Conservation (phyloP, 2,888 invertebrate species). For the Zaprionus lineosus region DNA sequence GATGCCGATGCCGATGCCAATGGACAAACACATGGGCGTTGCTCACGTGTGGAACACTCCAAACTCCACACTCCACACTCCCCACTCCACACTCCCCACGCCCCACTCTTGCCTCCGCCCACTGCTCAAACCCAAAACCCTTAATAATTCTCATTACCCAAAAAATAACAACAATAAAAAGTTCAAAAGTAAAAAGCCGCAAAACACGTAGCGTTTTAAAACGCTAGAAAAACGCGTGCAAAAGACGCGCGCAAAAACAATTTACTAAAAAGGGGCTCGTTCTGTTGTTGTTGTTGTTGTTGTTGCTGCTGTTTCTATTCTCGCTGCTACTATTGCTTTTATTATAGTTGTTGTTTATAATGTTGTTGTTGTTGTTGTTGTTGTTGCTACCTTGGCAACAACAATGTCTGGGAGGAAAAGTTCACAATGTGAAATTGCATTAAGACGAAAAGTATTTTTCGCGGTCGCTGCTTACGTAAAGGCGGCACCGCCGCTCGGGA, state of each 20-base stretch:
- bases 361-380: background rate
- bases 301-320: constrained; percentile 4
- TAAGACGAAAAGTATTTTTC: constrained; percentile 19
- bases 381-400: constrained; percentile 37
- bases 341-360: constrained; percentile 28
- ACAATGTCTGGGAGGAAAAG: constrained; percentile 16
- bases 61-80: background rate
- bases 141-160: constrained; percentile 20
- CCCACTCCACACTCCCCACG: background rate
- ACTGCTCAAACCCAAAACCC: background rate
- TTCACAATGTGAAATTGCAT: constrained; percentile 13
- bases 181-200: constrained; percentile 73
- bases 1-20: constrained; percentile 14
- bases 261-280: constrained; percentile 60
- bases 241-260: constrained; percentile 35
- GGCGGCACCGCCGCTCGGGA: constrained; percentile 2
- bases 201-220: constrained; percentile 32
- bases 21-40: constrained; percentile 22
- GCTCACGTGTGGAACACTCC: background rate
- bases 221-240: constrained; percentile 48
- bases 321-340: background rate
- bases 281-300: constrained; percentile 30
- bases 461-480: constrained; percentile 43
- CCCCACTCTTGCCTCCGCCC: background rate
- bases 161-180: constrained; percentile 26